Evolutionary conservation across 1,140 invertebrate genomes (phyloP), one percentile per base, ranked within the genome.

Genomic region (Rhyacophila brunnea): DNA sequence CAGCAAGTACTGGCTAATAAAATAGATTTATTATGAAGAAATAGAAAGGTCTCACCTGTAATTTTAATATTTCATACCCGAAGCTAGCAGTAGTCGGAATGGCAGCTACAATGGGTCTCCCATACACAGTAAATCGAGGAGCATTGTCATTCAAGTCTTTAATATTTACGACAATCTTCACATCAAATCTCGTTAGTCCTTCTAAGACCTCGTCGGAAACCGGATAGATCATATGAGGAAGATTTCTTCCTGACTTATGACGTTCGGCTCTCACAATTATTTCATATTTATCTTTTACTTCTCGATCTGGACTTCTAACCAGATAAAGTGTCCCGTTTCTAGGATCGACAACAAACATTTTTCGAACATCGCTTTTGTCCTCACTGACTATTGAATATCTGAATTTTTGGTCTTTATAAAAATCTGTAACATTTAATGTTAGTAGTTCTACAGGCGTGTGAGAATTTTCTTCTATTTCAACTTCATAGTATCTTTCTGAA

Each of bases 91-190:
- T 86, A 0, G 88, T 83, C 0, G 90, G 88, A 56, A 92, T 85
- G 10, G 90, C 90, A 0, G 90, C 87, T 0, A 92, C 82, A 38
- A 92, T 83, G 0, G 90, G 89, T 47, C 85, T 74, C 9, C 87
- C 88, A 20, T 83, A 84, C 28, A 81, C 81, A 2, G 79, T 80
- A 71, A 93, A 93, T 62, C 81, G 82, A 0, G 91, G 91, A 2
- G 85, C 73, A 70, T 93, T 92, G 68, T 93, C 90, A 67, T 93
- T 93, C 3, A 88, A 83, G 72, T 93, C 91, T 28, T 84, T 83
- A 36, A 93, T 84, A 65, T 84, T 82, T 3, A 93, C 81, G 0
- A 91, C 78, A 1, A 90, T 79, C 68, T 87, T 85, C 0, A 87
- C 82, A 64, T 70, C 81, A 65, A 65, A 81, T 68, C 78, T 83